phyloP scores from a whole-genome alignment of 2,888 invertebrate genomes.

The Diloba caeruleocephala region DNA sequence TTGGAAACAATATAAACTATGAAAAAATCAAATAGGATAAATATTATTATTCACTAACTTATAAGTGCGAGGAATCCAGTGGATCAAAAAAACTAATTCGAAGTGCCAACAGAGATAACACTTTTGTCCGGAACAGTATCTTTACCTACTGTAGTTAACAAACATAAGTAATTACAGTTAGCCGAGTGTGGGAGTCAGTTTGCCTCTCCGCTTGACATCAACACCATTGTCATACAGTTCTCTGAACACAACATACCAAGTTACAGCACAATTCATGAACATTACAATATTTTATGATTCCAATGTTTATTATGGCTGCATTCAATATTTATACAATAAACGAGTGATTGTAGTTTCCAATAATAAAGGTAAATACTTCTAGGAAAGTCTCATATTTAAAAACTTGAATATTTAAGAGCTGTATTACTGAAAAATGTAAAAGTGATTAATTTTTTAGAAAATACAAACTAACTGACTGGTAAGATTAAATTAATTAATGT shows the following conservation, averaged over 20 bases:
- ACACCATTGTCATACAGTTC: slow-evolving; percentile 45
- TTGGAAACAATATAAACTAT: too few relatives aligned
- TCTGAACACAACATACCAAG: slow-evolving; percentile 12
- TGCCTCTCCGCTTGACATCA: slow-evolving; percentile 23
- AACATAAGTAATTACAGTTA: slow-evolving; percentile 17
- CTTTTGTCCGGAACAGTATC: slow-evolving; percentile 23
- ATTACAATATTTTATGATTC: not conserved
- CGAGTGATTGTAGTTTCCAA: too few relatives aligned
- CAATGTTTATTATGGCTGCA: slow-evolving; percentile 1
- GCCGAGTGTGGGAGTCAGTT: slow-evolving; percentile 15
- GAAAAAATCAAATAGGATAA: too few relatives aligned
- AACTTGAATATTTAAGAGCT: too few relatives aligned
- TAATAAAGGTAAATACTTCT: too few relatives aligned
- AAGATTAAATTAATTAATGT: too few relatives aligned
- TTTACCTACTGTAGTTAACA: slow-evolving; percentile 13
- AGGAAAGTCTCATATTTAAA: too few relatives aligned
- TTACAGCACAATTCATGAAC: not conserved
- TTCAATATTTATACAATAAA: not conserved
- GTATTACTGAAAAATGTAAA: too few relatives aligned
- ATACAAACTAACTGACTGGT: too few relatives aligned
- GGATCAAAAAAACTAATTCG: not conserved
- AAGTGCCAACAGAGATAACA: slow-evolving; percentile 10
- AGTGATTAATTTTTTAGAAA: too few relatives aligned
- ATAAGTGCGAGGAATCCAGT: too few relatives aligned
- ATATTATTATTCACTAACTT: too few relatives aligned